A percentile compares a stretch with the other conserved stretches of the same genome.
Evolutionary conservation across 2,888 invertebrate genomes (phyloP).

Genomic region (Xestia rhomboidea): DNA sequence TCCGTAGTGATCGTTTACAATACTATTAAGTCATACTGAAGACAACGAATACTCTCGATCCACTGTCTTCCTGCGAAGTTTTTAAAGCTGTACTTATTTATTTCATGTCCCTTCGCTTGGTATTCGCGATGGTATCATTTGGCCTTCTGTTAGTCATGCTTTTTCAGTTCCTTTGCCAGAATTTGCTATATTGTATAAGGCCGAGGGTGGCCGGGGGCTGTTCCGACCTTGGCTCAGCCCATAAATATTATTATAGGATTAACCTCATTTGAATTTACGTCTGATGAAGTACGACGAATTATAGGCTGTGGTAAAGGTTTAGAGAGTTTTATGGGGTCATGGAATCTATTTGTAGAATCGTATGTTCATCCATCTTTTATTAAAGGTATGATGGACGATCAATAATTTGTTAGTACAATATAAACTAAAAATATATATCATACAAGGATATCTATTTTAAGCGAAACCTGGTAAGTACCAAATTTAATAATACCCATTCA

Average conservation of each 20-base stretch:
- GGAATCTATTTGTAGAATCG: constrained; percentile 23
- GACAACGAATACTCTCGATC: background rate
- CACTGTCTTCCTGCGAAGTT: background rate
- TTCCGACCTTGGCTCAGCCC: constrained; percentile 62
- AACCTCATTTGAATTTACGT: constrained; percentile 68
- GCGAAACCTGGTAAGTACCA: background rate
- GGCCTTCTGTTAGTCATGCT: constrained; percentile 47
- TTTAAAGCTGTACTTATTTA: constrained; percentile 18
- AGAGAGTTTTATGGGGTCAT: constrained; percentile 26
- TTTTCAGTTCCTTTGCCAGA: constrained; percentile 38
- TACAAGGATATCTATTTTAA: constrained; percentile 16
- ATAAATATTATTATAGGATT: constrained; percentile 70
- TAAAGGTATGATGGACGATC: background rate
- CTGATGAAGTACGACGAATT: constrained; percentile 33
- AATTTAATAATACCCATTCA: constrained; percentile 8
- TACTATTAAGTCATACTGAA: background rate
- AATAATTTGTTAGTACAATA: background rate
- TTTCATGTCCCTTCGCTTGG: constrained; percentile 1
- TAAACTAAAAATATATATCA: background rate
- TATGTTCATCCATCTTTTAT: background rate
- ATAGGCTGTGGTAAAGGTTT: constrained; percentile 26
- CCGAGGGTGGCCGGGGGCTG: constrained; percentile 34
- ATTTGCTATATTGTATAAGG: constrained; percentile 44
- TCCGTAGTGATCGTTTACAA: background rate
- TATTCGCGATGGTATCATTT: constrained; percentile 30